A percentile compares a stretch with the other conserved stretches of the same genome.
phyloP scores from a whole-genome alignment of 2,888 invertebrate genomes.

The Ennomos quercinarius region DNA sequence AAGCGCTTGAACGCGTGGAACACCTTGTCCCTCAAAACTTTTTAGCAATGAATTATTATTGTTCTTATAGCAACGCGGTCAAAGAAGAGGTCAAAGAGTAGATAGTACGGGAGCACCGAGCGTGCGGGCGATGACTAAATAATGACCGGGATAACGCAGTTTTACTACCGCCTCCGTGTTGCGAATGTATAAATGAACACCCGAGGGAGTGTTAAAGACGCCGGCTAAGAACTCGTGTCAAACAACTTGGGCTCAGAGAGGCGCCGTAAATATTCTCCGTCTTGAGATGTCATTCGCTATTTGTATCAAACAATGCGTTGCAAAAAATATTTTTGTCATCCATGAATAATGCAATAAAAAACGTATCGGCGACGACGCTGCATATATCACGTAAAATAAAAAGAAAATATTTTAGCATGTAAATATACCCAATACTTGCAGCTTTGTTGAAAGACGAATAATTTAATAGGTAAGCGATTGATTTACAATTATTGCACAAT shows the following conservation, averaged over 20 bases:
- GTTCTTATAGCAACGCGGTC: conserved; percentile 22
- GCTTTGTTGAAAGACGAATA: no score
- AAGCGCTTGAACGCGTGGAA: no score
- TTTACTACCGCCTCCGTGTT: conserved; percentile 83
- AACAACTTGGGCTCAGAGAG: conserved; percentile 79
- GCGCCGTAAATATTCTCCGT: conserved; percentile 78
- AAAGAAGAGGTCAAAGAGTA: conserved; percentile 23
- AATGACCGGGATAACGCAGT: conserved; percentile 84
- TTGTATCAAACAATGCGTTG: conserved; percentile 63
- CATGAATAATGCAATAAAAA: conserved; percentile 44
- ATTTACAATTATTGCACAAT: no score
- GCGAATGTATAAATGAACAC: conserved; percentile 84
- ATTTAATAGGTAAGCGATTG: no score
- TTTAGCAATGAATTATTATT: not conserved
- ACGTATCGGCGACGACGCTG: no score
- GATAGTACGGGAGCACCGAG: conserved; percentile 15
- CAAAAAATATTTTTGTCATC: conserved; percentile 50
- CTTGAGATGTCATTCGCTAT: conserved; percentile 76
- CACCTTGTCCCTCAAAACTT: not conserved
- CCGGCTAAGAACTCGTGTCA: conserved; percentile 81
- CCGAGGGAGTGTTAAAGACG: conserved; percentile 83
- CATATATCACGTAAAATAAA: conserved; percentile 17
- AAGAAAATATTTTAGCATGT: conserved; percentile 1
- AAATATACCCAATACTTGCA: no score
- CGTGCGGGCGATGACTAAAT: conserved; percentile 80